Base-by-base conservation (phyloP, 2,888 invertebrate genomes). In the Nymphalis polychloros region DNA sequence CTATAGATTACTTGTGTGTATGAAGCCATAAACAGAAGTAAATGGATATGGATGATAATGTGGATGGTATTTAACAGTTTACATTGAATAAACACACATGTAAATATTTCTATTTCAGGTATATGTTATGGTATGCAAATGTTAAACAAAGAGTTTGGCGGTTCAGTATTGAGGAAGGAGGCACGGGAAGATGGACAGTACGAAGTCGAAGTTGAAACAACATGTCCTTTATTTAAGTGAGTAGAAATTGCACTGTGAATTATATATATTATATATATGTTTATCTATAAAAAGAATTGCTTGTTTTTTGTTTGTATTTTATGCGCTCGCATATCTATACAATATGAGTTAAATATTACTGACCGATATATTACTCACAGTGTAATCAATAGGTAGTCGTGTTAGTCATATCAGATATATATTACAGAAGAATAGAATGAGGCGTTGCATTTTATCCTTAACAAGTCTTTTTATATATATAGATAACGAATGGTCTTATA, bases 41-140 rank as follows among this genome's bases (percentile, higher is more conserved):
- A 31, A 31, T 31, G 6, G 27, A 31, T 31, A 31, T 6, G 27
- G 6, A 6, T 31, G 27, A 5, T 31, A 6, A 31, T 31, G 6
- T 31, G 3, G 41, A 41, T 4, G 27, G 16, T 17, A 27, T 3
- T 6, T 31, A 19, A 59, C 2, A 31, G 8, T 20, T 8, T 47
- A 23, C 8, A 13, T 41, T 41, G 4, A 20, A 23, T 6, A 5
- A 7, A 53, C 17, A 20, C 49, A 8, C 47, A 19, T 47, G 8
- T 17, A 2, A n/a, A 49, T 49, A n/a, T 50, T 46, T 50, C n/a
- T 46, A 35, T 50, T 55, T 57, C 93, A 93, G 99, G 99, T 79
- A 99, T 99, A 83, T 99, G 99, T 92, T 99, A 99, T 93, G 99
- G 99, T 57, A 98, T 99, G 97, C 99, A 99, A 94, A 96, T 99